phyloP scores from a whole-genome alignment of 2,113 vertebrate genomes.

The Hylia prasina region DNA sequence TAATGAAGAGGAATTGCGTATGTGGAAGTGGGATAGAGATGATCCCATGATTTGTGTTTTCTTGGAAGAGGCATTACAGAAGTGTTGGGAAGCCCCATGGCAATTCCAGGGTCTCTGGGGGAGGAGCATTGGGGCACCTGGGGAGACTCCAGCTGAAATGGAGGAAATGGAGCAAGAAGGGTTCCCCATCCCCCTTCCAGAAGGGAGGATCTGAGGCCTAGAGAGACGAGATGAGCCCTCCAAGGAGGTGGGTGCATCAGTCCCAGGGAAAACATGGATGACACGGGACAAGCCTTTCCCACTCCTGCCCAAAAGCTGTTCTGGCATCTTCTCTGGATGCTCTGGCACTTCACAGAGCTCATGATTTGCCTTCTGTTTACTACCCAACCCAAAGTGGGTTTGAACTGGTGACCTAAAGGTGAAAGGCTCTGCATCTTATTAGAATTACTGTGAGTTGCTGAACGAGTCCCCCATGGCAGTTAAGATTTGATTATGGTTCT shows the following conservation, averaged over 20 bases:
- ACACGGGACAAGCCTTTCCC: not conserved
- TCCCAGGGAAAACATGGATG: not conserved
- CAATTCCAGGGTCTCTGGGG: not conserved
- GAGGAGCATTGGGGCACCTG: not conserved
- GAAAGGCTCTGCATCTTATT: slow-evolving; percentile 59
- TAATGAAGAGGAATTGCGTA: not conserved
- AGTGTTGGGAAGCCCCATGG: not conserved
- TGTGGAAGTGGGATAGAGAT: not conserved
- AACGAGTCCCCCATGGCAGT: slow-evolving; percentile 26
- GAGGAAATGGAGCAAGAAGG: not conserved
- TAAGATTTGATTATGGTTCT: slow-evolving; percentile 60
- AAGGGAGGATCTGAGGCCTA: not conserved
- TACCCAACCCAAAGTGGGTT: not conserved
- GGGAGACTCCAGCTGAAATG: not conserved
- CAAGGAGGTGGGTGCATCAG: accelerated
- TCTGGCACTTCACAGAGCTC: not conserved
- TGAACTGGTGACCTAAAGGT: slow-evolving; percentile 63
- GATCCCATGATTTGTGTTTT: not conserved
- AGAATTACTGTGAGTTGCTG: slow-evolving; percentile 45
- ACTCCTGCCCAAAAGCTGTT: not conserved
- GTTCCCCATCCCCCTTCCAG: not conserved
- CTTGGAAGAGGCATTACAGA: not conserved
- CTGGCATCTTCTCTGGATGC: not conserved
- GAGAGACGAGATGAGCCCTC: not conserved
- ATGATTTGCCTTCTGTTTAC: not conserved